Base-by-base conservation (phyloP, 2,113 vertebrate species). In the Spilogale gracilis region DNA sequence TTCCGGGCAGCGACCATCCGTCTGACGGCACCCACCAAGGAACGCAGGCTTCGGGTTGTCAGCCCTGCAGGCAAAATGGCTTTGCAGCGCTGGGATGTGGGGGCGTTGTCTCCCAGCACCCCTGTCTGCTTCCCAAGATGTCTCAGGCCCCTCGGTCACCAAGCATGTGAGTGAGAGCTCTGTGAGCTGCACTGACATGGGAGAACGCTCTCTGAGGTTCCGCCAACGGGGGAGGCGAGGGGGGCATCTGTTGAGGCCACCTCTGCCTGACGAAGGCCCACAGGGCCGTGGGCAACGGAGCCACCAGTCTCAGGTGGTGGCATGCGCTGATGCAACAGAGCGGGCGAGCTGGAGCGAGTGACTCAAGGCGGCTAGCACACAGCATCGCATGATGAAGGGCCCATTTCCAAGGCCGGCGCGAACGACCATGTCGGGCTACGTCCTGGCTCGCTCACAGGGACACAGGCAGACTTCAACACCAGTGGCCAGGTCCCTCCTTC, bases 391-490 rank as follows among this genome's bases (percentile, higher is more conserved):
- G 0, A 1, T 8, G 11, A 43, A 71, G 45, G 32, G 11, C 3
- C 52, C 32, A 20, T 14, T 65, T 38, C 43, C 2, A 5, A 69
- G 43, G 76, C 8, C 12, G 18, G 50, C 12, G 21, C 60, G 63
- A 30, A 30, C 16, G 13, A 25, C 30, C 7, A 2, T 3, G 7
- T 1, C 2, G 11, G 0, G 2, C 43, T 13, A 18, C 60, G n/a
- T 21, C 73, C 16, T 0, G 2, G 4, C 54, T 78, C 10, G n/a
- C 43, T 23, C 13, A 20, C 54, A 18, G 90, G 74, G 48, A 56
- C n/a, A 30, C 0, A 12, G 32, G 21, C 8, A 3, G 45, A 65
- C 30, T 14, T 9, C 5, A 20, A 32, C 45, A 32, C 48, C 11
- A 13, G 4, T 25, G 48, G 14, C 58, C 7, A 76, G n/a, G 18